These are phyloP conservation scores for Amphiprion clarkii DNA, from an alignment of 2,797 vertebrate species.

Conservation along the genomic window DNA sequence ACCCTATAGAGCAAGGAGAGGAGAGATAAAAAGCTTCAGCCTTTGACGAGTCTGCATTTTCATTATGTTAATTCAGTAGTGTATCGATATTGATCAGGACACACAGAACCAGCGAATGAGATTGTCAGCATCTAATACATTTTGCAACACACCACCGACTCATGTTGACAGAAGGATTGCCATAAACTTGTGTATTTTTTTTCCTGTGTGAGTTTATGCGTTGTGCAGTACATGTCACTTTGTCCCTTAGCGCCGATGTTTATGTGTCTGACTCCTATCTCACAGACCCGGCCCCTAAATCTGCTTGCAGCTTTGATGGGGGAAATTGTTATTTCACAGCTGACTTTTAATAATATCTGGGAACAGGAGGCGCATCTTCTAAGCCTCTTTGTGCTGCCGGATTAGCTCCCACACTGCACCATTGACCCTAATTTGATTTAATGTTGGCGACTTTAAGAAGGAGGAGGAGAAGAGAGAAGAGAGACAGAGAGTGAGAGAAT, in stretches of 20 bases:
- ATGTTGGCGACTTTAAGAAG: conserved; percentile 84
- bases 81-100: background rate
- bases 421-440: conserved; percentile 89
- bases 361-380: conserved; percentile 84
- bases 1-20: conserved; percentile 82
- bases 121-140: conserved; percentile 21
- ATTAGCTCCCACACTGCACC: conserved; percentile 86
- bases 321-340: conserved; percentile 84
- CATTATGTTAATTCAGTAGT: background rate
- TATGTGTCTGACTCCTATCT: conserved; percentile 64
- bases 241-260: conserved; percentile 39
- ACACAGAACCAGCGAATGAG: background rate
- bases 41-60: background rate
- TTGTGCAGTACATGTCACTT: conserved; percentile 36
- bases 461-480: conserved; percentile 64
- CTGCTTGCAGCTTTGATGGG: conserved; percentile 76
- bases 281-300: conserved; percentile 61
- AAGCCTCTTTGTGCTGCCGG: conserved; percentile 85
- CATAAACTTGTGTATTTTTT: conserved; percentile 15
- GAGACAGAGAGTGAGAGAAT: conserved; percentile 72
- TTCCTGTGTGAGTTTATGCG: conserved; percentile 30
- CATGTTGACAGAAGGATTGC: conserved; percentile 34
- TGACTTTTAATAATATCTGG: conserved; percentile 85
- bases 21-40: background rate
- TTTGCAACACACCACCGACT: conserved; percentile 7